Percentiles rank a stretch among this genome's conserved stretches.
Conservation (phyloP, 2,113 vertebrate species). For the Lasiurus cinereus region DNA sequence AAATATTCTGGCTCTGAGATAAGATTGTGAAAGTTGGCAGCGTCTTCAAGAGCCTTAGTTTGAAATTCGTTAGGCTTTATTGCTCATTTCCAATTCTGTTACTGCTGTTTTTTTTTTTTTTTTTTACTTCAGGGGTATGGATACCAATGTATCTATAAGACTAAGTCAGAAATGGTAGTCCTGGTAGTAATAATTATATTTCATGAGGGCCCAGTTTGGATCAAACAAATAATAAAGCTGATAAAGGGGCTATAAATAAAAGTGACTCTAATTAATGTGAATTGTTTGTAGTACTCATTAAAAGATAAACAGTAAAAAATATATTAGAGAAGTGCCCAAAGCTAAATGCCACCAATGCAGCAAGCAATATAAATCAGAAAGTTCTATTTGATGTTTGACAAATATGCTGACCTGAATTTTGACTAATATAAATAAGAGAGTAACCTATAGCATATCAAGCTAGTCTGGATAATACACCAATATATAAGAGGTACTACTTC, state of each 20-base stretch:
- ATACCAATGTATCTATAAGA: background rate
- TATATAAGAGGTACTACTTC: fast-evolving
- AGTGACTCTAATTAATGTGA: slow-evolving; percentile 67
- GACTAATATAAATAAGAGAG: background rate
- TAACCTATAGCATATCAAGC: fast-evolving
- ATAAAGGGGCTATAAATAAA: slow-evolving; percentile 64
- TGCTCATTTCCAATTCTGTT: background rate
- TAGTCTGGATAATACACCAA: background rate
- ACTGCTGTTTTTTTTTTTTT: background rate
- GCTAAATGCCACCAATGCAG: slow-evolving; percentile 40
- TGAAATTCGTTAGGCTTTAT: background rate
- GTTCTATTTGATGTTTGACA: background rate
- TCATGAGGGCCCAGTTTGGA: background rate
- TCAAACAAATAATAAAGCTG: slow-evolving; percentile 18
- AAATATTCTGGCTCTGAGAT: background rate
- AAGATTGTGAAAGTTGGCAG: fast-evolving
- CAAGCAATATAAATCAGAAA: slow-evolving; percentile 45
- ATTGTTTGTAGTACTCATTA: slow-evolving; percentile 32
- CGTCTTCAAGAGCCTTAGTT: fast-evolving
- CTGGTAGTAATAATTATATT: background rate
- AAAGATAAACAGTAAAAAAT: slow-evolving; percentile 58
- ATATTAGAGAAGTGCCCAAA: slow-evolving; percentile 36
- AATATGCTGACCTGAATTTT: background rate
- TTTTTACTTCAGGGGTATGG: background rate
- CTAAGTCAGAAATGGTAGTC: background rate